Conservation (phyloP, 2,113 vertebrate species). For the Columba livia region DNA sequence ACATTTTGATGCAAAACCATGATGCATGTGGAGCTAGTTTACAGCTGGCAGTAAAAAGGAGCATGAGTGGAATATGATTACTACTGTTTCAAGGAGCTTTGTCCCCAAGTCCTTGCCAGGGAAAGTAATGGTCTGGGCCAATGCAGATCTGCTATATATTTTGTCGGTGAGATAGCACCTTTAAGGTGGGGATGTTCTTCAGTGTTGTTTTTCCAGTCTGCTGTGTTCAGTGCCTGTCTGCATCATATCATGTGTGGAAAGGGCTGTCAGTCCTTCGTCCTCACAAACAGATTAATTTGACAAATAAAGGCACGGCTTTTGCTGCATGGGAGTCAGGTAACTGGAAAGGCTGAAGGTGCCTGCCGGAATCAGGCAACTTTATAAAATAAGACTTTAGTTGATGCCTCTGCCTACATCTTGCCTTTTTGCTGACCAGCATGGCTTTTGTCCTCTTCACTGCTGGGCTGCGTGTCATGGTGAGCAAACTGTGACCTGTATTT, state of each 20-base stretch:
- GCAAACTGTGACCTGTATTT: background rate
- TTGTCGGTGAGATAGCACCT: slow-evolving; percentile 45
- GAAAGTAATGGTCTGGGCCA: slow-evolving; percentile 62
- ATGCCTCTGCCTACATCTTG: background rate
- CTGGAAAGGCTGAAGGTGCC: background rate
- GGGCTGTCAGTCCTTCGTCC: background rate
- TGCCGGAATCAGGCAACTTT: background rate
- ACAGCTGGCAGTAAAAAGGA: slow-evolving; percentile 71
- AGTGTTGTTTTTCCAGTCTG: slow-evolving; percentile 27
- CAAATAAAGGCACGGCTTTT: background rate
- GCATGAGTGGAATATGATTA: slow-evolving; percentile 76
- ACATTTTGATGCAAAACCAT: slow-evolving; percentile 75
- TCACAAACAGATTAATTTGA: slow-evolving; percentile 9
- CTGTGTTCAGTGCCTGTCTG: slow-evolving; percentile 7
- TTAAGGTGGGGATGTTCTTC: slow-evolving; percentile 56
- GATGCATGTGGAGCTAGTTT: slow-evolving; percentile 72
- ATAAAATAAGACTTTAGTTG: background rate
- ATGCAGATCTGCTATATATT: slow-evolving; percentile 65
- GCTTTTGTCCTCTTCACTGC: background rate
- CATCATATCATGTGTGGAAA: background rate
- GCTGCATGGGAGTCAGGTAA: background rate
- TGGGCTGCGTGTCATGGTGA: background rate
- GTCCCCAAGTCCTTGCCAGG: slow-evolving; percentile 70
- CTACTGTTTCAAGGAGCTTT: slow-evolving; percentile 71
- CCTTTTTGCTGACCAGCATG: background rate